Conservation (phyloP, 1,140 invertebrate genomes). For the Drosophila arawakana region DNA sequence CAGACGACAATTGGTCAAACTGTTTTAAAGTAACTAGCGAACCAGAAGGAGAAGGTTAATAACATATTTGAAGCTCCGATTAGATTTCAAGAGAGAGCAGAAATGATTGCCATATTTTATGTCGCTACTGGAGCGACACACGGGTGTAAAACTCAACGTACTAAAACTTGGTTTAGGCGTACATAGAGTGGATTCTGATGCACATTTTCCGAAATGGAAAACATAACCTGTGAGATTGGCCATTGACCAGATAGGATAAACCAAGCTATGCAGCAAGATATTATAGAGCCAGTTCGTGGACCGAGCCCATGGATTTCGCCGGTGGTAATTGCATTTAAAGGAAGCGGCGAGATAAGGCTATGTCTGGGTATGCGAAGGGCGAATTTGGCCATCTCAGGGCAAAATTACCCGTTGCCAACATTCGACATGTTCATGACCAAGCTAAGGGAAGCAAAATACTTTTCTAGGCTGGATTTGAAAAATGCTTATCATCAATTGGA, state of each 20-base stretch:
- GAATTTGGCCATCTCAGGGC: slow-evolving; percentile 35
- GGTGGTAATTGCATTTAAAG: slow-evolving; percentile 34
- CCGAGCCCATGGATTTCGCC: slow-evolving; percentile 21
- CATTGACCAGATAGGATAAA: neutral
- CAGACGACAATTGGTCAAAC: neutral
- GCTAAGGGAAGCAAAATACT: neutral
- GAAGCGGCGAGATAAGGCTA: slow-evolving; percentile 33
- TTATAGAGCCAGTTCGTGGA: slow-evolving; percentile 5
- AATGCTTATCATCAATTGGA: slow-evolving; percentile 65
- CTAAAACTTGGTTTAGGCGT: slow-evolving; percentile 9
- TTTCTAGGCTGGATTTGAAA: too few relatives aligned
- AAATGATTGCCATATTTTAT: neutral
- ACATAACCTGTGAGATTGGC: slow-evolving; percentile 10
- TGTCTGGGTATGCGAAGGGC: slow-evolving; percentile 44
- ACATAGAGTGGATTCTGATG: slow-evolving; percentile 2
- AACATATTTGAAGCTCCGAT: neutral
- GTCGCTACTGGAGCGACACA: slow-evolving; percentile 2
- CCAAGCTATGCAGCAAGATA: too few relatives aligned
- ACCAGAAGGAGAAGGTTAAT: neutral
- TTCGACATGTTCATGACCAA: slow-evolving; percentile 38
- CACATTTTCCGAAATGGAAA: slow-evolving; percentile 24
- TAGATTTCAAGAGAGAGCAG: neutral
- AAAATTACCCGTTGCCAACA: slow-evolving; percentile 43
- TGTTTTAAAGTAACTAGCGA: slow-evolving; percentile 2
- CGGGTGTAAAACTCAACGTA: slow-evolving; percentile 24